Conservation (phyloP, 1,140 invertebrate species). For the Popillia japonica region DNA sequence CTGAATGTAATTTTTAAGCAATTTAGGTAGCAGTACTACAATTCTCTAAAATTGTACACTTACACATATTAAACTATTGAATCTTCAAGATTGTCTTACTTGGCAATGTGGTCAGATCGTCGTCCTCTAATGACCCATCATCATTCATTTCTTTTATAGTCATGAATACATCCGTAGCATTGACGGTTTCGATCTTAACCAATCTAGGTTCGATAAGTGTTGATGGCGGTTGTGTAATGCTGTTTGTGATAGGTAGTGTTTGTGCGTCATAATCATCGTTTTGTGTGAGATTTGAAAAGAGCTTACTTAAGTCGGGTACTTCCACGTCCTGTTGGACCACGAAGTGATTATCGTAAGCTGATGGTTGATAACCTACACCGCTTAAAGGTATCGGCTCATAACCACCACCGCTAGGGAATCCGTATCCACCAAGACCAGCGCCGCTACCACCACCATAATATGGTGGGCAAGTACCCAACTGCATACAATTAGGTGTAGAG, state of each 20-base stretch:
- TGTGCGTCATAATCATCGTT: conserved; percentile 31
- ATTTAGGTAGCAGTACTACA: neutral
- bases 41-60: neutral
- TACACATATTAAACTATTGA: neutral
- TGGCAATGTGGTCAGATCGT: neutral
- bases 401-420: neutral
- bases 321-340: neutral
- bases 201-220: conserved; percentile 21
- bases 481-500: conserved; percentile 45
- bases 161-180: conserved; percentile 26
- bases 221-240: conserved; percentile 25
- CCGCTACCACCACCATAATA: neutral
- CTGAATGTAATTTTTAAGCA: no score
- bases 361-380: neutral
- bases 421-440: neutral
- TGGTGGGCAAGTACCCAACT: conserved; percentile 36
- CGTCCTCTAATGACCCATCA: neutral
- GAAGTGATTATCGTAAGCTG: conserved; percentile 4
- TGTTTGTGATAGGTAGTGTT: conserved; percentile 35
- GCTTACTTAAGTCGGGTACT: conserved; percentile 9
- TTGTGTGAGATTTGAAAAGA: conserved; percentile 22
- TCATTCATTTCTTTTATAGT: conserved; percentile 32
- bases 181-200: conserved; percentile 27
- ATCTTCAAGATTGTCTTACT: conserved; percentile 13
- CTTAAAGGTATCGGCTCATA: neutral